phyloP scores from a whole-genome alignment of 1,140 invertebrate species.

The Caenorhabditis tropicalis region DNA sequence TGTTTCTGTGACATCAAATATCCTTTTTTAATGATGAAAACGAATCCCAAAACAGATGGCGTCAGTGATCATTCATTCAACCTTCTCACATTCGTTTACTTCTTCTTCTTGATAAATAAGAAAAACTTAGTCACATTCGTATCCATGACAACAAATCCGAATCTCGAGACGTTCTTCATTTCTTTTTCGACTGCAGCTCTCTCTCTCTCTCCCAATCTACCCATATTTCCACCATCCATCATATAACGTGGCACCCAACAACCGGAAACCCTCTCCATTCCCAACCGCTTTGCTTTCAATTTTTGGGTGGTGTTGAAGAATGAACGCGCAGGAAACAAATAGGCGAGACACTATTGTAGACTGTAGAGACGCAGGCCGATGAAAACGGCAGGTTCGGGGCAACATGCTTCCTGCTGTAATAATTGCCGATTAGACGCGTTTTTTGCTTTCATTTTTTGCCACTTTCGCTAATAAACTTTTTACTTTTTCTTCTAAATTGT shows the following conservation, averaged over 20 bases:
- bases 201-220: too few species aligned
- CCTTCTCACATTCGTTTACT: not conserved
- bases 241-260: not conserved
- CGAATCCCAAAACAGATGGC: too few species aligned
- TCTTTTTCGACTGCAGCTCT: not conserved
- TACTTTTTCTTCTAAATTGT: not conserved
- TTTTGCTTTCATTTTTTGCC: not conserved
- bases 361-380: not conserved
- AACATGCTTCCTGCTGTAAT: not conserved
- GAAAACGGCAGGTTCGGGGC: constrained; percentile 5
- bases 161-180: not conserved
- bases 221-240: not conserved
- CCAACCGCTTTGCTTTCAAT: not conserved
- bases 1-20: not conserved
- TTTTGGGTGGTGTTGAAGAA: not conserved
- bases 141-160: constrained; percentile 41
- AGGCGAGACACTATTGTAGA: not conserved
- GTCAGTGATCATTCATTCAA: not conserved
- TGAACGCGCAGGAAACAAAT: constrained; percentile 32
- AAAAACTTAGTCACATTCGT: not conserved
- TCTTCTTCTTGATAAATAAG: not conserved
- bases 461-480: not conserved
- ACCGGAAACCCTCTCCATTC: constrained; percentile 4
- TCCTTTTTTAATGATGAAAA: not conserved
- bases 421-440: not conserved